Evolutionary conservation across 1,140 invertebrate species (phyloP).

Genomic region (Saccostrea glomerata): DNA sequence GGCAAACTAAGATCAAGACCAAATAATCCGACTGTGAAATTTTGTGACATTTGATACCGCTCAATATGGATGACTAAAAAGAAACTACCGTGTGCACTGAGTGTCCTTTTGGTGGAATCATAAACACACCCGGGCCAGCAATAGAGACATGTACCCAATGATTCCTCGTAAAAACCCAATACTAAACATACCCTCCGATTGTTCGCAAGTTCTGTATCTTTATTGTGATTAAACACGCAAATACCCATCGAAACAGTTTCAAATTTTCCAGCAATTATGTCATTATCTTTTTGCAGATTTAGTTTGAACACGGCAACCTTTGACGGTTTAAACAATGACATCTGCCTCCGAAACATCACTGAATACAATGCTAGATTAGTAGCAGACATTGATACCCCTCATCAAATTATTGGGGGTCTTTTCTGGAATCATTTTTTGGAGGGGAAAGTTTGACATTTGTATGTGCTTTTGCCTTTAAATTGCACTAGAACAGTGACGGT

Average conservation of each 20-base stretch:
- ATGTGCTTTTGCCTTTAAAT: constrained; percentile 1
- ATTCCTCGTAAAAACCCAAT: constrained; percentile 56
- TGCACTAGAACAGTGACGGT: background rate
- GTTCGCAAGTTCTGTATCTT: constrained; percentile 46
- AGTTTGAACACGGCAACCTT: constrained; percentile 42
- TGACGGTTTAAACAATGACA: constrained; percentile 41
- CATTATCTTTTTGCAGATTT: constrained; percentile 50
- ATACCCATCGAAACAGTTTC: constrained; percentile 56
- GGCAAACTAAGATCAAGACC: constrained; percentile 23
- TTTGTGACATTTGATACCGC: constrained; percentile 54
- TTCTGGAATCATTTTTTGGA: background rate
- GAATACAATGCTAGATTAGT: constrained; percentile 24
- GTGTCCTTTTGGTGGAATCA: constrained; percentile 45
- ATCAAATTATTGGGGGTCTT: constrained; percentile 28
- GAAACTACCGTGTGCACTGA: constrained; percentile 46
- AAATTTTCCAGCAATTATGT: constrained; percentile 60
- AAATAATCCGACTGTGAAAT: constrained; percentile 54
- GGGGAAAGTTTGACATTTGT: constrained; percentile 22
- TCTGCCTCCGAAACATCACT: constrained; percentile 28
- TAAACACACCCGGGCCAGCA: constrained; percentile 51
- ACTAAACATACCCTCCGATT: constrained; percentile 53
- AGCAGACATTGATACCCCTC: constrained; percentile 14
- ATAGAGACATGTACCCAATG: constrained; percentile 52
- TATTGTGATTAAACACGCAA: constrained; percentile 60
- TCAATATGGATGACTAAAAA: constrained; percentile 50